Percentiles rank a stretch among this genome's conserved stretches.
Evolutionary conservation across 2,113 vertebrate species (phyloP).

Genomic region (Nyctereutes procyonoides): DNA sequence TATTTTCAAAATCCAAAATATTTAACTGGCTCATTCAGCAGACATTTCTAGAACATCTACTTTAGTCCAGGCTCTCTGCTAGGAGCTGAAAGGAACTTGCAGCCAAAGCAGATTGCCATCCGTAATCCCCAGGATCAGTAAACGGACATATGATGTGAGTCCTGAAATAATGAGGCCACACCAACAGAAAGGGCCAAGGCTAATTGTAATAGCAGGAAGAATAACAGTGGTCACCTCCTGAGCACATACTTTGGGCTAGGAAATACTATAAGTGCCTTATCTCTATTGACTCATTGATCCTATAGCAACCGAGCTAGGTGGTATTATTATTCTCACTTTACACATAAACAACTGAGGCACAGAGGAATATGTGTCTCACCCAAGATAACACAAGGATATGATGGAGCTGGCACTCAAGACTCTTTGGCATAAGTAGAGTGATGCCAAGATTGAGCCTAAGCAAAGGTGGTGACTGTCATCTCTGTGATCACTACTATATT

Average conservation of each 20-base stretch:
- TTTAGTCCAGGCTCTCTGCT: background rate
- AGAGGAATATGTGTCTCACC: background rate
- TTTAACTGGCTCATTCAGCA: background rate
- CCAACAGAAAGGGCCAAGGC: background rate
- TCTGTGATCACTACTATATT: background rate
- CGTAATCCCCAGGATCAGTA: background rate
- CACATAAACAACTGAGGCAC: background rate
- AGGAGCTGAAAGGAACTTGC: background rate
- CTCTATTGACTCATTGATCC: background rate
- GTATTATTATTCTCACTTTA: background rate
- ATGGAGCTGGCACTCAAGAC: background rate
- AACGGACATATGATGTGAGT: background rate
- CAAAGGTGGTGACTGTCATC: background rate
- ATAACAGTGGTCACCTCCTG: background rate
- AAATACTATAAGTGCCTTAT: background rate
- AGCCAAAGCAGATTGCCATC: background rate
- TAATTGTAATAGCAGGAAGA: background rate
- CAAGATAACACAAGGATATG: background rate
- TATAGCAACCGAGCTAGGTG: background rate
- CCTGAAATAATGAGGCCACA: background rate
- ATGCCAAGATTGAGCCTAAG: background rate
- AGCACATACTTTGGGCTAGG: background rate
- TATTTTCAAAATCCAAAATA: background rate
- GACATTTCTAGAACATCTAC: background rate
- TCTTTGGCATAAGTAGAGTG: background rate